Evolutionary conservation across 2,797 vertebrate genomes (phyloP).

Genomic region (Lepilemur septentrionalis): DNA sequence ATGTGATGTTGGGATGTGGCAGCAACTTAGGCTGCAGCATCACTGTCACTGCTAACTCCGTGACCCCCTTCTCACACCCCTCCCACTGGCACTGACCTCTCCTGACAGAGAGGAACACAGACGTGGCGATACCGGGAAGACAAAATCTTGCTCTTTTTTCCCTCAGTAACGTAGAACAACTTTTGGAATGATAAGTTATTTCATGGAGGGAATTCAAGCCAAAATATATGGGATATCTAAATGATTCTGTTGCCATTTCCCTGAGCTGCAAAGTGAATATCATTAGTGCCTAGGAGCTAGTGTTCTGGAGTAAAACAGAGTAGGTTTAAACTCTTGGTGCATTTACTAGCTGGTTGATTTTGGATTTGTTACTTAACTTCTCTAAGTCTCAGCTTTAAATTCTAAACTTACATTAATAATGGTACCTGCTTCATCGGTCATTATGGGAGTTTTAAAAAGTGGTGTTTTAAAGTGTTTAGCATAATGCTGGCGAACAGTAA

Average conservation of each 20-base stretch:
- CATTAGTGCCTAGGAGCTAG: background rate
- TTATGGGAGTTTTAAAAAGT: background rate
- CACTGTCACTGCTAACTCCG: background rate
- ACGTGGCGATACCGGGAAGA: background rate
- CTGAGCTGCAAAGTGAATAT: background rate
- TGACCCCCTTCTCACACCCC: fast-evolving
- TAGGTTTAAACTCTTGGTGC: background rate
- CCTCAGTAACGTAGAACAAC: background rate
- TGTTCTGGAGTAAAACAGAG: background rate
- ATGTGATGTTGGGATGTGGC: background rate
- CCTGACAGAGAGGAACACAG: background rate
- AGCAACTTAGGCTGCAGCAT: background rate
- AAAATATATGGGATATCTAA: background rate
- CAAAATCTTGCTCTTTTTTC: background rate
- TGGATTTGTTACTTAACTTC: background rate
- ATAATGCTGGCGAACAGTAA: background rate
- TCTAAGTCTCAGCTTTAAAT: background rate
- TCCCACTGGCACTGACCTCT: background rate
- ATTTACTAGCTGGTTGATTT: background rate
- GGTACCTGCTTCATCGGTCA: background rate
- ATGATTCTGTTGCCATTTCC: background rate
- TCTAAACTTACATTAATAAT: background rate
- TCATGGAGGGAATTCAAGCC: background rate
- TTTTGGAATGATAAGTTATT: background rate
- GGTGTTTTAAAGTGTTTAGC: background rate